A percentile compares a stretch with the other conserved stretches of the same genome.
Evolutionary conservation across 2,888 invertebrate species (phyloP).

Genomic region (Muschampia plurimacula): DNA sequence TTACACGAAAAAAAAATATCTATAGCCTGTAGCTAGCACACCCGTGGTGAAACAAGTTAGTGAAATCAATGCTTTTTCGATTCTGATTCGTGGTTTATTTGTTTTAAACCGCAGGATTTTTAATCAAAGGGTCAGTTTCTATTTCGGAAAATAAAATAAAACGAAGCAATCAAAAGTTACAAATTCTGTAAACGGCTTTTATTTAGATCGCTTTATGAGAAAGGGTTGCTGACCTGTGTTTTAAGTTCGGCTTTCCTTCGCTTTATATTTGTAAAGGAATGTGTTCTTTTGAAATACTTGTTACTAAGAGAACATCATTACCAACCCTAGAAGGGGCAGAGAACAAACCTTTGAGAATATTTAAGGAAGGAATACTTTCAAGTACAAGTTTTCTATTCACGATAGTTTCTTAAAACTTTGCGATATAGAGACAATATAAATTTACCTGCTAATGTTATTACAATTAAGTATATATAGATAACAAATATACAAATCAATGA

Average conservation of each 20-base stretch:
- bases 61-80: constrained; percentile 25
- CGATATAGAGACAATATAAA: no score
- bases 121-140: constrained; percentile 28
- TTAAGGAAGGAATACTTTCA: no score
- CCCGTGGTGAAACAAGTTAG: constrained; percentile 9
- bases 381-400: no score
- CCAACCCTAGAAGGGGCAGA: no score
- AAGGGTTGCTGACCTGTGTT: not conserved
- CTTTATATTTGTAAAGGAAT: not conserved
- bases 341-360: no score
- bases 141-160: constrained; percentile 27
- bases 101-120: constrained; percentile 29
- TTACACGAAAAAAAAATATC: not conserved
- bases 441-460: no score
- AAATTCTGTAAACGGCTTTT: constrained; percentile 53
- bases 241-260: not conserved
- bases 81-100: constrained; percentile 33
- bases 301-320: no score
- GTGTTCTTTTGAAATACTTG: not conserved
- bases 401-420: no score
- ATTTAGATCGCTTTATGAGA: constrained; percentile 59
- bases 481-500: no score
- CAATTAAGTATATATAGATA: no score
- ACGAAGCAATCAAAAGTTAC: constrained; percentile 14
- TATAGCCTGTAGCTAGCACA: not conserved